A percentile compares a stretch with the other conserved stretches of the same genome.
These are phyloP conservation scores for Eulemur mongoz DNA, from an alignment of 2,797 vertebrate genomes.

Conservation along the genomic window DNA sequence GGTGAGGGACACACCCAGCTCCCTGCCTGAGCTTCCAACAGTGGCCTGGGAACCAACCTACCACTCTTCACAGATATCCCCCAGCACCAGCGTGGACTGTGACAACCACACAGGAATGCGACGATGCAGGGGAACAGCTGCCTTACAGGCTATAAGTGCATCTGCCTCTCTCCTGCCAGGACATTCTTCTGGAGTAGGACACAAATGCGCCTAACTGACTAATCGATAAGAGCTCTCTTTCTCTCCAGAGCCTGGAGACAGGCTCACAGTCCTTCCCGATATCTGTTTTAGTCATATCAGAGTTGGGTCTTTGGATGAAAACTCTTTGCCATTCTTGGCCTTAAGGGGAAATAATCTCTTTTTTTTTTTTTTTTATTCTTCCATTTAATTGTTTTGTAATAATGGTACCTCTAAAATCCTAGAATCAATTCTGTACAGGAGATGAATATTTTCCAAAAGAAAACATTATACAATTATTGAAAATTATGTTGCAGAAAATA, in stretches of 20 bases:
- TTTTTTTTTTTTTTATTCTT: too few species aligned
- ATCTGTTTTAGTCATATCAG: background rate
- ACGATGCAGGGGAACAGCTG: too few species aligned
- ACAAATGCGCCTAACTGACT: too few species aligned
- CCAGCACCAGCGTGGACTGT: too few species aligned
- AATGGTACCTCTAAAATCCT: constrained; percentile 22
- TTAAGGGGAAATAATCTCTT: constrained; percentile 1
- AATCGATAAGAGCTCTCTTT: background rate
- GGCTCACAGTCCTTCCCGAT: background rate
- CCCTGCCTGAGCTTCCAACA: too few species aligned
- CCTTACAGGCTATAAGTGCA: too few species aligned
- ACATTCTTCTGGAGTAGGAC: too few species aligned
- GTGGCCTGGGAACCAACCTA: too few species aligned
- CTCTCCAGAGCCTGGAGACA: background rate
- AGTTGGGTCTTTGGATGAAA: background rate
- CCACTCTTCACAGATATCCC: too few species aligned
- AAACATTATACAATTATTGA: background rate
- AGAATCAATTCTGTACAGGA: constrained; percentile 21
- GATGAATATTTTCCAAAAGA: constrained; percentile 23
- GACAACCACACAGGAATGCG: too few species aligned
- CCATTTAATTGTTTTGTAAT: background rate
- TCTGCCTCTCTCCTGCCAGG: too few species aligned
- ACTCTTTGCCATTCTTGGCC: background rate
- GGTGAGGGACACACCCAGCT: too few species aligned
- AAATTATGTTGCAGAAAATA: constrained; percentile 23